Evolutionary conservation across 2,888 invertebrate genomes (phyloP), one percentile per base, ranked within the genome.

Genomic region (Cantharis rustica): DNA sequence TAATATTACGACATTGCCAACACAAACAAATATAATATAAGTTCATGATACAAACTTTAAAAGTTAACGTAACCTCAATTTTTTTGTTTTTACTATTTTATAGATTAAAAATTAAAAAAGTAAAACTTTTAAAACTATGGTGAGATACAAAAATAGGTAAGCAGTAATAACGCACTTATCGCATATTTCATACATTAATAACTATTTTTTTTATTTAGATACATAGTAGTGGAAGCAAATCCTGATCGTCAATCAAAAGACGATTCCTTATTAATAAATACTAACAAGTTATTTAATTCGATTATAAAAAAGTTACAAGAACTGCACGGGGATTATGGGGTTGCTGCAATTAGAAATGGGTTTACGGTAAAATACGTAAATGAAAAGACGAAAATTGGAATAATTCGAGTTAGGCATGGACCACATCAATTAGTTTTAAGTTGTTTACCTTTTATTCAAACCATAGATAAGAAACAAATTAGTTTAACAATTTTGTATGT

Each of bases 351-450:
- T 9, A 92, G 91, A 84, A 89, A 91, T 74, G 95, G 95, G 20
- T 93, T 95, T 83, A 88, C 91, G 85, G 93, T 93, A 20, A 95
- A 95, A 89, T 95, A 96, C 88, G 94, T 94, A 84, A 95, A 95
- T 87, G 91, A 92, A 80, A 90, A 91, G 76, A 95, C 95, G 0
- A 91, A 92, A 88, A 93, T 95, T 82, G 94, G 94, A 0, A 90
- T 96, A 31, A 89, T 96, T 70, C 90, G 94, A 83, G 90, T 91
- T 16, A 89, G 95, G 71, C 95, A 95, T 86, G 94, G 94, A 0
- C 94, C 95, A 3, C 95, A 96, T 84, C 91, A 89, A 83, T 91
- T 94, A 86, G 89, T 95, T 0, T 89, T 93, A 0, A 93, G 93
- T 84, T 89, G 91, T 77, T 83, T 96, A 80, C 95, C 95, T 13